phyloP scores from a whole-genome alignment of 2,888 invertebrate species.

The Drosophila cognata region DNA sequence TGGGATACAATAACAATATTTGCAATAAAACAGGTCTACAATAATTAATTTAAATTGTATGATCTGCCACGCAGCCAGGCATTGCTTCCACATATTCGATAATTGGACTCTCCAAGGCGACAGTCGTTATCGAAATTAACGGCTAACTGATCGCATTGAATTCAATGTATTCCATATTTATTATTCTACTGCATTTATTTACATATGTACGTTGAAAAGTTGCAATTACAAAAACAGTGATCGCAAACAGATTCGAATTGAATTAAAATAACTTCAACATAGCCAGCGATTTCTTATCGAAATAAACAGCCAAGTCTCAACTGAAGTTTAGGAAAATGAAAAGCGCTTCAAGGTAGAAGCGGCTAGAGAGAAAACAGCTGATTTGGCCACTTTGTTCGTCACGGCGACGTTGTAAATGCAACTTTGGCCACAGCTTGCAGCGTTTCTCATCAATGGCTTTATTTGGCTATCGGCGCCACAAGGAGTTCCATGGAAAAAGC shows the following conservation, averaged over 20 bases:
- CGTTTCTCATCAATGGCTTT: neutral
- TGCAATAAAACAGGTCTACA: neutral
- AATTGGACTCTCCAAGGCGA: neutral
- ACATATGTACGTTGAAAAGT: neutral
- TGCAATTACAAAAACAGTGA: neutral
- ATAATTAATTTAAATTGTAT: conserved; percentile 1
- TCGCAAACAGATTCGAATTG: neutral
- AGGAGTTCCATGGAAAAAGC: conserved; percentile 61
- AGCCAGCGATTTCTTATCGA: conserved; percentile 1
- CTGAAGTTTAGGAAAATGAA: neutral
- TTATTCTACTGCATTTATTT: neutral
- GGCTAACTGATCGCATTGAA: neutral
- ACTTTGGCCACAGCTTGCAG: conserved; percentile 2
- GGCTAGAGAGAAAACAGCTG: conserved; percentile 3
- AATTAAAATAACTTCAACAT: neutral
- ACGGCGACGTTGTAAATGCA: neutral
- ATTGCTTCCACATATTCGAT: conserved; percentile 9
- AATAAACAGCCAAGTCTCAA: neutral
- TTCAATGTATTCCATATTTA: neutral
- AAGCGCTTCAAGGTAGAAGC: neutral
- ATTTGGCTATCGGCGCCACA: conserved; percentile 40
- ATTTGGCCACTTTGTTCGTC: neutral
- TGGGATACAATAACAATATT: neutral
- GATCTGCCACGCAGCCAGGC: conserved; percentile 11
- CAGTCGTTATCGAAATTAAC: conserved; percentile 9